Base-by-base conservation (phyloP, 1,140 invertebrate species). In the Drosophila sp. region DNA sequence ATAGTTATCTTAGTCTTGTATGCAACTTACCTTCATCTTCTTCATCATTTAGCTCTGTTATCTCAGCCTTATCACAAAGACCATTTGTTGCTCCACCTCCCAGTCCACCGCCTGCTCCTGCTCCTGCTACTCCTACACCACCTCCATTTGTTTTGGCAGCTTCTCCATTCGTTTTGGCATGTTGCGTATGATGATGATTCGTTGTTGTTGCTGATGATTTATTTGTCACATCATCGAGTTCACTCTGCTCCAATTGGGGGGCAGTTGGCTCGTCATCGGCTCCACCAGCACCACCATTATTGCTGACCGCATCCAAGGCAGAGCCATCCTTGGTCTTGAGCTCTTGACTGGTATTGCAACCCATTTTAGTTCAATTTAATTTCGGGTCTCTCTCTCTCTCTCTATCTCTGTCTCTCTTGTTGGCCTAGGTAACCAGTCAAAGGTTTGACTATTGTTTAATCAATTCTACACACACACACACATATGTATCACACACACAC, bases 301-400 rank as follows among this genome's bases (percentile, higher is more conserved):
- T 86, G 73, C 83, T 87, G 69, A 84, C 83, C 70, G 84, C 83
- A 72, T 87, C 83, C 55, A 87, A 60, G 54, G 83, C 84, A 60
- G 60, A 62, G 61, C 83, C 90, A 64, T 91, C 90, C 80, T 91
- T 91, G 60, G 90, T 91, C 66, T 91, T 91, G 57, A 91, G 76
- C 79, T 91, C 90, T 68, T 91, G 90, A 77, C 90, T 91, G 54
- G 90, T 91, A 60, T 91, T 91, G 80, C 90, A 91, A 77, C 90
- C 90, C 90, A 91, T 91, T 70, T 61, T 60, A 35, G 50, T 60
- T 55, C 33, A 17, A n/a, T 57, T 56, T 54, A 75, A 44, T 66
- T 65, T 60, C 66, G 55, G 56, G 65, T 74, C 63, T 81, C 66
- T 72, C 61, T 25, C 55, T 44, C 4, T 8, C 4, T 4, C 23